Evolutionary conservation across 2,888 invertebrate species (phyloP).

Genomic region (Cotesia congregata): DNA sequence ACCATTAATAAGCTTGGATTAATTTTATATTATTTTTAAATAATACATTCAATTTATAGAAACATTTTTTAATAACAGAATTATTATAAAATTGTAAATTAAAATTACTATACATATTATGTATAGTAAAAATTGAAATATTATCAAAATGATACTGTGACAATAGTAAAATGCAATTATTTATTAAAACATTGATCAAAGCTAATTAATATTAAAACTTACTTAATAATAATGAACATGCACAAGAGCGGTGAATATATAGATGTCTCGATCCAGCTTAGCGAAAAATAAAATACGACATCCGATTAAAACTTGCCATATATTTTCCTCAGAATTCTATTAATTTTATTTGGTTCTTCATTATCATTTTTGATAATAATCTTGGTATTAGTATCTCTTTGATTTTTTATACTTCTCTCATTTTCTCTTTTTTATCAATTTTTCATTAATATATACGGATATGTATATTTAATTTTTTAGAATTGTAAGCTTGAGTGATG

Average conservation of each 20-base stretch:
- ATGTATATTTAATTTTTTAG: constrained; percentile 28
- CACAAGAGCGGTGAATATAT: constrained; percentile 67
- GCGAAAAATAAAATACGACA: constrained; percentile 58
- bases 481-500: constrained; percentile 21
- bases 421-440: background rate
- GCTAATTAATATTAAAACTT: constrained; percentile 55
- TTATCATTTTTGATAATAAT: background rate
- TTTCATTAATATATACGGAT: constrained; percentile 53
- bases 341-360: background rate
- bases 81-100: too few species aligned
- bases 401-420: constrained; percentile 2
- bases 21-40: too few species aligned
- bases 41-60: too few species aligned
- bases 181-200: constrained; percentile 1
- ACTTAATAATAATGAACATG: constrained; percentile 65
- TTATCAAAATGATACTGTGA: background rate
- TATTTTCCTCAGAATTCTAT: constrained; percentile 3
- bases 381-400: background rate
- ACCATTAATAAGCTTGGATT: constrained; percentile 57
- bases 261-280: constrained; percentile 68
- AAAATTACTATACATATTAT: too few species aligned
- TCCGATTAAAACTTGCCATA: constrained; percentile 61
- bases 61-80: too few species aligned
- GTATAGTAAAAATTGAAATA: background rate
- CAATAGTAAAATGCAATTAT: background rate